A percentile compares a stretch with the other conserved stretches of the same genome.
Conservation (phyloP, 2,797 vertebrate genomes). For the Scarus forsteni region DNA sequence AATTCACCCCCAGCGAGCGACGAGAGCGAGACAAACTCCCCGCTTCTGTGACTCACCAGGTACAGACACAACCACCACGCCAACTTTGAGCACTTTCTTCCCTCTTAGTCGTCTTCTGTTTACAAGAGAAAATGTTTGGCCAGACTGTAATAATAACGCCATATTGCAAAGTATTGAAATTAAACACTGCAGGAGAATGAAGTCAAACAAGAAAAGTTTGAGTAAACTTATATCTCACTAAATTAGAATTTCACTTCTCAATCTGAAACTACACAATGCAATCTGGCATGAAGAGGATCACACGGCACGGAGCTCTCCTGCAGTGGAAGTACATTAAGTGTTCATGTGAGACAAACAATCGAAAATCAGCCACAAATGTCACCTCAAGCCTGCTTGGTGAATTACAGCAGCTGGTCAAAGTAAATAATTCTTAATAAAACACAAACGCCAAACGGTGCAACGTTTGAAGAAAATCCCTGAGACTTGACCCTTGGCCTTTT, state of each 20-base stretch:
- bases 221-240: not conserved
- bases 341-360: not conserved
- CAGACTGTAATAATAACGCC: not conserved
- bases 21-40: conserved; percentile 27
- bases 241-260: not conserved
- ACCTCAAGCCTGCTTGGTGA: not conserved
- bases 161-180: conserved; percentile 3
- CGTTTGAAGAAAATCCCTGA: too few species aligned
- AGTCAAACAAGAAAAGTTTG: not conserved
- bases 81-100: conserved; percentile 15
- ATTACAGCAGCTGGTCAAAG: not conserved
- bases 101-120: conserved; percentile 21
- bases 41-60: conserved; percentile 50
- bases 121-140: conserved; percentile 18
- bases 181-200: not conserved
- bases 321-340: not conserved
- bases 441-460: too few species aligned
- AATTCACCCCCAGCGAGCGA: conserved; percentile 13
- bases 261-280: not conserved
- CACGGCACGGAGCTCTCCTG: not conserved
- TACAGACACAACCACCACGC: conserved; percentile 30
- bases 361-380: not conserved
- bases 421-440: too few species aligned
- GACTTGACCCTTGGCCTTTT: too few species aligned
- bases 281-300: not conserved